phyloP scores from a whole-genome alignment of 2,797 vertebrate genomes.

The Crax fasciolata region DNA sequence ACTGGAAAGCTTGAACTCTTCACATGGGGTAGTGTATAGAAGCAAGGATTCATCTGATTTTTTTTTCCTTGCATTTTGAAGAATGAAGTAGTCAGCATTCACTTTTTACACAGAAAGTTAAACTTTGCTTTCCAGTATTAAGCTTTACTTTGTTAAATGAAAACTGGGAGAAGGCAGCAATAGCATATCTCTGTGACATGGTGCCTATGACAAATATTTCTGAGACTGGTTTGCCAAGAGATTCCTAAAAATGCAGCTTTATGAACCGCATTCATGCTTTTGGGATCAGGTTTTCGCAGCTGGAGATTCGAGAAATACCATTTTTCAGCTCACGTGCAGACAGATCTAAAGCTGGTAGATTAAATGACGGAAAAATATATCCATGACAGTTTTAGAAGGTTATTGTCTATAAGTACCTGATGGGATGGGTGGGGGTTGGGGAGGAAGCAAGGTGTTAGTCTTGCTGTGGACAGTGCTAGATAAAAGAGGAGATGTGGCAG shows the following conservation, averaged over 20 bases:
- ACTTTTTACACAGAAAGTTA: neutral
- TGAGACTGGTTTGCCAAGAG: neutral
- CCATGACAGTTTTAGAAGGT: conserved; percentile 34
- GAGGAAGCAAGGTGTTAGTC: conserved; percentile 96
- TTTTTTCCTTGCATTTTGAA: neutral
- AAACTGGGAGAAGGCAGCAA: neutral
- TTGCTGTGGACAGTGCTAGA: conserved; percentile 91
- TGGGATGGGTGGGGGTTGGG: conserved; percentile 95
- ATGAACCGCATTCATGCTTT: neutral
- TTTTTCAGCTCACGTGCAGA: neutral
- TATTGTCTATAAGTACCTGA: conserved; percentile 89
- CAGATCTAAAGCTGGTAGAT: conserved; percentile 59
- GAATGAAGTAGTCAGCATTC: neutral
- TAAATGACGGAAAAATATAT: neutral
- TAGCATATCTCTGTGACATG: neutral
- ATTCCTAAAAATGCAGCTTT: neutral
- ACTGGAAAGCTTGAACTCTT: neutral
- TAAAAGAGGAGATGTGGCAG: conserved; percentile 86
- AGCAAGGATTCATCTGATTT: neutral
- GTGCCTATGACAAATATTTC: neutral
- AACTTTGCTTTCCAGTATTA: neutral
- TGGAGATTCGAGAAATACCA: neutral
- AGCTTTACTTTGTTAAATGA: neutral
- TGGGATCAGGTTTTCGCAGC: neutral
- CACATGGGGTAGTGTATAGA: neutral